phyloP scores from a whole-genome alignment of 2,113 vertebrate genomes.

The Ctenomys sociabilis region DNA sequence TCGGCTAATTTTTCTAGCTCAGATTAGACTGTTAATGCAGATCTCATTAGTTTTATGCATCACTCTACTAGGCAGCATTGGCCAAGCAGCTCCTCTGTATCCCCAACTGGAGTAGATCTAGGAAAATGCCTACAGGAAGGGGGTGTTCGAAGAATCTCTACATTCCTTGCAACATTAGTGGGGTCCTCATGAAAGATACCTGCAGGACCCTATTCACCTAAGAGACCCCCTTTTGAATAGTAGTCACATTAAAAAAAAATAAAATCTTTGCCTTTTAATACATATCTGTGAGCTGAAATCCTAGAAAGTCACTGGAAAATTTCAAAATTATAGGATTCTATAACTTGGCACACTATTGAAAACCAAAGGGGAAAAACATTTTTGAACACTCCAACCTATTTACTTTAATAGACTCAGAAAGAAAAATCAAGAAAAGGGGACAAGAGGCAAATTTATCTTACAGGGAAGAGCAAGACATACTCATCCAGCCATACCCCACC shows the following conservation, averaged over 20 bases:
- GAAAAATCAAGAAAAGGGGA: background rate
- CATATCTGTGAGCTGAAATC: background rate
- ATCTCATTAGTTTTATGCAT: background rate
- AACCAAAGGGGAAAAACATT: background rate
- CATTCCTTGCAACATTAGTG: fast-evolving
- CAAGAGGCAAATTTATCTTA: background rate
- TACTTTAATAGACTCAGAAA: background rate
- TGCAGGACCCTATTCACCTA: background rate
- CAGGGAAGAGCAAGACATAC: background rate
- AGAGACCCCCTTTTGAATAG: background rate
- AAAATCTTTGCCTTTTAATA: background rate
- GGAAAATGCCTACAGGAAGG: background rate
- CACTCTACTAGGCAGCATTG: no score
- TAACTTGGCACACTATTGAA: background rate
- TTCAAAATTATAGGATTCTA: background rate
- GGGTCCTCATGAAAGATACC: background rate
- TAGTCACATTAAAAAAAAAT: background rate
- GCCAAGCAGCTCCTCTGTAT: fast-evolving
- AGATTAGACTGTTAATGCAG: no score
- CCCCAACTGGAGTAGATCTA: fast-evolving
- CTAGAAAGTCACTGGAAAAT: background rate
- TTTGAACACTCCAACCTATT: background rate
- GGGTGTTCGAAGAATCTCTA: no score
- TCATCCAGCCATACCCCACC: background rate
- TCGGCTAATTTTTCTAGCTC: no score